A percentile compares a stretch with the other conserved stretches of the same genome.
phyloP scores from a whole-genome alignment of 2,113 vertebrate species.

The Ictidomys tridecemlineatus region DNA sequence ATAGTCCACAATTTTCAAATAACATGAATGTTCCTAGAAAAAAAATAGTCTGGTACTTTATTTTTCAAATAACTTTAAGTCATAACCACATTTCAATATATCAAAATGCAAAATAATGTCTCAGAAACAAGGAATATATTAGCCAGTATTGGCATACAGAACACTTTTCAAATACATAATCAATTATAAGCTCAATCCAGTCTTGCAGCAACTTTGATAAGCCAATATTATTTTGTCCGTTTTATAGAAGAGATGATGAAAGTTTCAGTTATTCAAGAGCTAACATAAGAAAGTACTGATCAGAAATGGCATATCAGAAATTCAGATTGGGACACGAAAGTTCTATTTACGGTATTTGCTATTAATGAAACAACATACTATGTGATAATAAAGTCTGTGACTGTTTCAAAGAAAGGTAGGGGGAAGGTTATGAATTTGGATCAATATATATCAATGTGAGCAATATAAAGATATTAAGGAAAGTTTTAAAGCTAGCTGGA shows the following conservation, averaged over 20 bases:
- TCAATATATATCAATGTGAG: not conserved
- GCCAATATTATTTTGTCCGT: not conserved
- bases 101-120: not conserved
- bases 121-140: not conserved
- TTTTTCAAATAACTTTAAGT: not conserved
- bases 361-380: not conserved
- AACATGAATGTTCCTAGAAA: not conserved
- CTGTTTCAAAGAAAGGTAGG: not conserved
- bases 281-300: not conserved
- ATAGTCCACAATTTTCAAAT: not conserved
- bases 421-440: not conserved
- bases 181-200: not conserved
- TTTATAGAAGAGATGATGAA: not conserved
- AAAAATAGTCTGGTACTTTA: not conserved
- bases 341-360: not conserved
- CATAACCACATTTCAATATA: not conserved
- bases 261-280: not conserved
- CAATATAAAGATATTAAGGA: not conserved
- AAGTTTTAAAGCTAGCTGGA: not conserved
- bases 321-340: not conserved
- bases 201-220: not conserved
- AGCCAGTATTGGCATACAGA: not conserved
- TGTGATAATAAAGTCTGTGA: not conserved
- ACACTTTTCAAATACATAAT: not conserved
- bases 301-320: conserved; percentile 15